These are phyloP conservation scores for Onychomys leucogaster DNA, from an alignment of 2,797 vertebrate genomes.

Conservation along the genomic window DNA sequence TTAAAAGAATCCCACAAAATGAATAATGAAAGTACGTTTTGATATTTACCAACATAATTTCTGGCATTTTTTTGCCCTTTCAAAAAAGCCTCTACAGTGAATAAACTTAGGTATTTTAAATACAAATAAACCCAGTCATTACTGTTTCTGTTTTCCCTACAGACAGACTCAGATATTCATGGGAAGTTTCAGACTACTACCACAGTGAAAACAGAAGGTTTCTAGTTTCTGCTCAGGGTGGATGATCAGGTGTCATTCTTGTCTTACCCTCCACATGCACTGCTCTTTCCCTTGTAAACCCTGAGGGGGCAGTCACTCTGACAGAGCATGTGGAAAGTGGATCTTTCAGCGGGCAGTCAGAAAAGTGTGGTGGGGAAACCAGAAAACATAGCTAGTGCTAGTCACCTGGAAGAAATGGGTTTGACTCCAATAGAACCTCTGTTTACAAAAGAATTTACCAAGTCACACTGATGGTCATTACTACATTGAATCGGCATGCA, in stretches of 20 bases:
- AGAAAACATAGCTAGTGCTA: slow-evolving; percentile 43
- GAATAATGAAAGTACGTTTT: slow-evolving; percentile 61
- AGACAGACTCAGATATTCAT: slow-evolving; percentile 46
- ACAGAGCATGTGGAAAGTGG: not conserved
- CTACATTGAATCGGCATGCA: not conserved
- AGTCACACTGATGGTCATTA: slow-evolving; percentile 13
- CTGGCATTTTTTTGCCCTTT: slow-evolving; percentile 55
- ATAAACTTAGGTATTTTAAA: slow-evolving; percentile 63
- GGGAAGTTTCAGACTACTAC: slow-evolving; percentile 16
- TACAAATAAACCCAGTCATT: slow-evolving; percentile 43
- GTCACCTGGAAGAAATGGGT: not conserved
- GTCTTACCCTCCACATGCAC: not conserved
- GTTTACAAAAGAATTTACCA: slow-evolving; percentile 57
- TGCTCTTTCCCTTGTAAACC: not conserved
- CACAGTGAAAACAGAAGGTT: not conserved
- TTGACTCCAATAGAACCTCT: not conserved
- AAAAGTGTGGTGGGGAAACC: not conserved
- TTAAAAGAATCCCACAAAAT: slow-evolving; percentile 45
- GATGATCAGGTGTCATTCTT: not conserved
- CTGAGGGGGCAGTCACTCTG: not conserved
- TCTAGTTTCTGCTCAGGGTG: slow-evolving; percentile 4
- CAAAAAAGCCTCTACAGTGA: slow-evolving; percentile 49
- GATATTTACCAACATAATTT: slow-evolving; percentile 70
- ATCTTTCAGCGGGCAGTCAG: slow-evolving; percentile 8
- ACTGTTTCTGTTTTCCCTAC: slow-evolving; percentile 43